Percentiles rank a stretch among this genome's conserved stretches.
Conservation (phyloP, 1,140 invertebrate genomes). For the Zeugodacus cucurbitae region DNA sequence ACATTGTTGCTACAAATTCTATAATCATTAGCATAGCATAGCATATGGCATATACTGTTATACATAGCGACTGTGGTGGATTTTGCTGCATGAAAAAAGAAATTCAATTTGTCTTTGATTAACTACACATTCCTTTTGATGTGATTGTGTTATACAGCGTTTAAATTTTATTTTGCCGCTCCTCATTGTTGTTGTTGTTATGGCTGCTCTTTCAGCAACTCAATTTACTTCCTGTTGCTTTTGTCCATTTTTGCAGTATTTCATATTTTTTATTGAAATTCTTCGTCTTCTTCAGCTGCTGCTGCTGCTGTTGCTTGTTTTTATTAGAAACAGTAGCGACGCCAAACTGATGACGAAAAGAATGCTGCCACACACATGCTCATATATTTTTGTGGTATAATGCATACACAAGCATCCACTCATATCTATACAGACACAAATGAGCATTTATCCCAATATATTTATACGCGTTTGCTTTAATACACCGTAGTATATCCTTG, state of each 20-base stretch:
- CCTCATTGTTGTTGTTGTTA: background rate
- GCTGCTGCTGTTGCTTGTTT: background rate
- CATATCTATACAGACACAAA: background rate
- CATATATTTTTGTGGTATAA: background rate
- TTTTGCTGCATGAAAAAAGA: background rate
- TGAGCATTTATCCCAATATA: background rate
- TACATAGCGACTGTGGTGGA: no score
- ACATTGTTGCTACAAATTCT: no score
- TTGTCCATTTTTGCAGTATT: background rate
- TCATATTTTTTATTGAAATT: background rate
- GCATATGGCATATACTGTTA: no score
- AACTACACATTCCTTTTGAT: background rate
- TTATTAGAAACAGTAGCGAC: background rate
- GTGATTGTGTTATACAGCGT: background rate
- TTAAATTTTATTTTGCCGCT: background rate
- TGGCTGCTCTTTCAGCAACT: background rate
- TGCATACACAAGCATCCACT: background rate
- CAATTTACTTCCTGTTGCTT: constrained; percentile 8
- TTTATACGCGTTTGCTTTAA: background rate
- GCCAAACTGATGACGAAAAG: background rate
- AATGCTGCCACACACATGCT: background rate
- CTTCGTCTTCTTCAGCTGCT: background rate
- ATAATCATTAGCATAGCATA: no score
- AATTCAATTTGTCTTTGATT: background rate
- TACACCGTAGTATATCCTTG: background rate